phyloP scores from a whole-genome alignment of 1,140 invertebrate genomes.

The Neotoxoptera formosana region DNA sequence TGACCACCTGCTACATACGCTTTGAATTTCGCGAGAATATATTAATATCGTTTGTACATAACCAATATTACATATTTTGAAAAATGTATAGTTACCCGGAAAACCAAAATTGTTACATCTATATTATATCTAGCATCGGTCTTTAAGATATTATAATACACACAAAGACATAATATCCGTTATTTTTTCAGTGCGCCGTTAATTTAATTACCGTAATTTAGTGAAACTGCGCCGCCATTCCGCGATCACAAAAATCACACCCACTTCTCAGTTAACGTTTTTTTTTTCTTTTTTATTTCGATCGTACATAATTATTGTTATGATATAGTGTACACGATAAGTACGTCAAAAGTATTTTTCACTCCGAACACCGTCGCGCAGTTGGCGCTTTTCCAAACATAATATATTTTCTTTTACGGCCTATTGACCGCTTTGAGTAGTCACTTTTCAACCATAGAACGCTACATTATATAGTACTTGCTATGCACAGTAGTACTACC shows the following conservation, averaged over 20 bases:
- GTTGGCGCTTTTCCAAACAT: conserved; percentile 17
- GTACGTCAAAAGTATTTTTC: background rate
- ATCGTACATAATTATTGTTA: background rate
- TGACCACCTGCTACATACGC: background rate
- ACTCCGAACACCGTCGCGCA: background rate
- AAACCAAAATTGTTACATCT: background rate
- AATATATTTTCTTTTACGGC: background rate
- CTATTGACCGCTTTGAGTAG: background rate
- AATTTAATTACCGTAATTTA: background rate
- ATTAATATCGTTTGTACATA: conserved; percentile 24
- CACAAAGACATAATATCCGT: background rate
- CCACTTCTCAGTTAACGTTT: background rate
- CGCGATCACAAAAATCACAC: background rate
- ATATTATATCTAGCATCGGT: background rate
- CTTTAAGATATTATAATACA: background rate
- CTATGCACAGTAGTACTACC: background rate
- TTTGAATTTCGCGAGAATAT: background rate
- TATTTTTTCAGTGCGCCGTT: background rate
- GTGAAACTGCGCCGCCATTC: background rate
- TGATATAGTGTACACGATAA: background rate
- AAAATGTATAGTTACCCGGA: conserved; percentile 21
- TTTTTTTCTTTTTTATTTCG: background rate
- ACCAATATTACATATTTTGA: conserved; percentile 1
- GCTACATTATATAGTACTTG: background rate
- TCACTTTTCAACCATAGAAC: background rate